Percentiles rank a stretch among this genome's conserved stretches.
Evolutionary conservation across 2,888 invertebrate genomes (phyloP).

Genomic region (Marasmarcha lunaedactyla): DNA sequence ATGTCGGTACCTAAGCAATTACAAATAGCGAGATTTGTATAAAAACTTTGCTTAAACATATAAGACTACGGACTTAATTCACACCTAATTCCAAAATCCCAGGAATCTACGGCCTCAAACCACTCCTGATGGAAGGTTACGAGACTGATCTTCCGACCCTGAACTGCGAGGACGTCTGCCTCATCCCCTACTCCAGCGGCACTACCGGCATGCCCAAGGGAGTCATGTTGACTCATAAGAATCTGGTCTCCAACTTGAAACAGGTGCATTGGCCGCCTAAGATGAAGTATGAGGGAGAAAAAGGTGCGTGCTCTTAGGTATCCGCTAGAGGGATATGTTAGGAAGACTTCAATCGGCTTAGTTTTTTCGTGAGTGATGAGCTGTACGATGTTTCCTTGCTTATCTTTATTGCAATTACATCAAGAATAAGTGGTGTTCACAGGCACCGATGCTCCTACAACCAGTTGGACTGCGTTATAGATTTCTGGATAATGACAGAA

Average conservation of each 20-base stretch:
- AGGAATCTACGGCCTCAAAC: constrained; percentile 57
- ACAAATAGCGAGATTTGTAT: no score
- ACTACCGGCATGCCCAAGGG: constrained; percentile 88
- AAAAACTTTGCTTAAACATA: no score
- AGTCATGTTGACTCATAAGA: constrained; percentile 79
- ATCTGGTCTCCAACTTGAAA: constrained; percentile 70
- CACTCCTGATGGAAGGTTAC: constrained; percentile 53
- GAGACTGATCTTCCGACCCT: constrained; percentile 48
- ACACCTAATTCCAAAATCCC: constrained; percentile 16
- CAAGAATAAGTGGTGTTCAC: no score
- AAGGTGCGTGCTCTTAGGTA: constrained; percentile 29
- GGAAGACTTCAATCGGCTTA: background rate
- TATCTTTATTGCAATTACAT: no score
- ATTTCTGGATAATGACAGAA: no score
- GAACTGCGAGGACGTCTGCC: constrained; percentile 60
- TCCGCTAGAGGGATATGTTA: background rate
- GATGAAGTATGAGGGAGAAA: constrained; percentile 49
- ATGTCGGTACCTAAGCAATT: no score
- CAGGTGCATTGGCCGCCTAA: constrained; percentile 54
- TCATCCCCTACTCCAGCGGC: constrained; percentile 75
- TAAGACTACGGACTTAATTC: no score
- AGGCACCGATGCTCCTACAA: no score
- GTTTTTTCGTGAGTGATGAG: constrained; percentile 2
- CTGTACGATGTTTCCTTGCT: no score
- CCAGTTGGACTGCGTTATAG: no score